Conservation (phyloP, 2,797 vertebrate genomes). For the Sus cebifrons region DNA sequence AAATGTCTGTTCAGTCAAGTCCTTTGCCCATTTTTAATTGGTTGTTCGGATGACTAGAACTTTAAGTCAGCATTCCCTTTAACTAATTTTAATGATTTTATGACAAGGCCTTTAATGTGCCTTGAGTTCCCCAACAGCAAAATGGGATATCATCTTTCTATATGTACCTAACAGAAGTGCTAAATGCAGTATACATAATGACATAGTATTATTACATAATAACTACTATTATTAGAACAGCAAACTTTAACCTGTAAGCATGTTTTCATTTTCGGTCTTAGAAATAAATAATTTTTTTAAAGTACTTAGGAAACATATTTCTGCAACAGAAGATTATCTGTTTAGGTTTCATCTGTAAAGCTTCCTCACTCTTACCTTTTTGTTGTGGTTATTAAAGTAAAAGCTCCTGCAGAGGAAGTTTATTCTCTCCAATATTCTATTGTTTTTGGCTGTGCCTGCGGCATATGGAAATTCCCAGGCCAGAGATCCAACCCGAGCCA, state of each 20-base stretch:
- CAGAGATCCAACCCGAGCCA: too few species aligned
- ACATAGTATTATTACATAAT: too few species aligned
- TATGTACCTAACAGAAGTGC: constrained; percentile 22
- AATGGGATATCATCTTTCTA: constrained; percentile 44
- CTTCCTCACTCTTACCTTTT: constrained; percentile 1
- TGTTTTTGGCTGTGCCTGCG: too few species aligned
- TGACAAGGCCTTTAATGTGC: constrained; percentile 11
- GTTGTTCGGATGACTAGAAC: background rate
- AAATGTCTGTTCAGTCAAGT: constrained; percentile 13
- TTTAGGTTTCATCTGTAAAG: constrained; percentile 56
- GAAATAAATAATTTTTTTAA: constrained; percentile 48
- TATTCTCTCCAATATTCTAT: background rate
- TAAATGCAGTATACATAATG: background rate
- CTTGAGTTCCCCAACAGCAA: constrained; percentile 20
- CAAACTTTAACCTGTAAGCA: background rate
- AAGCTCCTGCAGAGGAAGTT: background rate
- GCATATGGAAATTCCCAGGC: too few species aligned
- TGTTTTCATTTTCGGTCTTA: constrained; percentile 62
- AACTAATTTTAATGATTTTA: constrained; percentile 54
- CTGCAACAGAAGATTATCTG: background rate
- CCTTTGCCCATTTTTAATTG: constrained; percentile 32
- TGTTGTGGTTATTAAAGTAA: constrained; percentile 9
- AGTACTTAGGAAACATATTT: constrained; percentile 51
- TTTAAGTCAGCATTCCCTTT: constrained; percentile 51
- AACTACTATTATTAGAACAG: background rate